phyloP scores from a whole-genome alignment of 2,888 invertebrate genomes.

The Drosophila hamatofila region DNA sequence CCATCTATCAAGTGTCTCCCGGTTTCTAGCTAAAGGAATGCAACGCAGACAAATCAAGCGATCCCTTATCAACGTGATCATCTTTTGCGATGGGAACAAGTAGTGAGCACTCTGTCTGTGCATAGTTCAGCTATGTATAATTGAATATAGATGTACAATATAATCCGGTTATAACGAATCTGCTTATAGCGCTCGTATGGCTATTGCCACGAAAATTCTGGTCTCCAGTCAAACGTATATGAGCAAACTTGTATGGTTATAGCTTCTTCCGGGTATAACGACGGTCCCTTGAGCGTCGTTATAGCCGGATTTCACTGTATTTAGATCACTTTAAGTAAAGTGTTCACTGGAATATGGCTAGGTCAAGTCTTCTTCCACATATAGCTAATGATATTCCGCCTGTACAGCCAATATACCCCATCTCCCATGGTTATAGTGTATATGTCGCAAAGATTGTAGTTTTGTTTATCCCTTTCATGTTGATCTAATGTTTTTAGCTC shows the following conservation, averaged over 20 bases:
- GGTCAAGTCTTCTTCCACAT: background rate
- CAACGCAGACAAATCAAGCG: constrained; percentile 39
- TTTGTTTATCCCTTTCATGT: background rate
- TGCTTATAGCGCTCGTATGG: too few species aligned
- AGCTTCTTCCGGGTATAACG: too few species aligned
- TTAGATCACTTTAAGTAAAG: background rate
- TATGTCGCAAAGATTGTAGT: background rate
- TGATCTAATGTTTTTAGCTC: background rate
- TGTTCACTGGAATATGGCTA: background rate
- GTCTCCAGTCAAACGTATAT: too few species aligned
- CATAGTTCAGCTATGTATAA: too few species aligned
- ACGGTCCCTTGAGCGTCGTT: too few species aligned
- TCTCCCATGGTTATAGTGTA: background rate
- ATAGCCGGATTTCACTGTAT: too few species aligned
- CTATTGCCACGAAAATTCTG: too few species aligned
- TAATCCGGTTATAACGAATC: too few species aligned
- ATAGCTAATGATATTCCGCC: background rate
- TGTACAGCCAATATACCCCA: background rate
- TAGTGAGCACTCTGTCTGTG: background rate
- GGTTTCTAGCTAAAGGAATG: constrained; percentile 45
- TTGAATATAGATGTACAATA: too few species aligned
- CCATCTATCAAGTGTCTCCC: constrained; percentile 13
- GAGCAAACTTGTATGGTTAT: too few species aligned
- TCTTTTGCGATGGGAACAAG: background rate
- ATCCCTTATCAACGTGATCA: constrained; percentile 12